Percentiles rank a stretch among this genome's conserved stretches.
These are phyloP conservation scores for Calephelis perditalis DNA, from an alignment of 2,888 invertebrate species.

Conservation along the genomic window DNA sequence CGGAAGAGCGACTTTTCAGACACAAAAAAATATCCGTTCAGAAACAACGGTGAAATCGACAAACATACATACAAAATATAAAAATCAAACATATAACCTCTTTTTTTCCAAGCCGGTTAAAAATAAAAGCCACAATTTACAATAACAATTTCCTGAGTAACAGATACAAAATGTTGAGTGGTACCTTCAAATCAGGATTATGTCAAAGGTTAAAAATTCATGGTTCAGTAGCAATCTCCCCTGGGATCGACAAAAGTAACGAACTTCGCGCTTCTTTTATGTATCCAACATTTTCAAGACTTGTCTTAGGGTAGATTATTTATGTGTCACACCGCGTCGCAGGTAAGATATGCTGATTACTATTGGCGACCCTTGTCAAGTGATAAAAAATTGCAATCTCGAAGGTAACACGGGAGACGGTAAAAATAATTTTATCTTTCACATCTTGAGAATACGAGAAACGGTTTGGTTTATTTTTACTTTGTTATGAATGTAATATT, in stretches of 20 bases:
- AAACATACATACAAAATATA: too few species aligned
- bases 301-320: conserved; percentile 66
- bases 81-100: too few species aligned
- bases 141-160: conserved; percentile 7
- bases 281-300: conserved; percentile 57
- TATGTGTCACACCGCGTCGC: conserved; percentile 54
- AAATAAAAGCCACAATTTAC: conserved; percentile 1
- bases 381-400: conserved; percentile 35
- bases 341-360: conserved; percentile 52
- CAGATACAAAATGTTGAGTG: conserved; percentile 50
- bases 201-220: conserved; percentile 69
- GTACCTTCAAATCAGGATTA: conserved; percentile 70
- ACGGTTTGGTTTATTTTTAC: neutral
- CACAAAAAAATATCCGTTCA: neutral
- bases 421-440: conserved; percentile 6
- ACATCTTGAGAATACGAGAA: neutral
- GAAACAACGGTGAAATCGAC: too few species aligned
- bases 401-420: conserved; percentile 24
- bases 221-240: conserved; percentile 55
- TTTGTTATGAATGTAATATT: neutral
- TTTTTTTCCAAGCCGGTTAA: too few species aligned
- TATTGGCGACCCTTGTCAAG: conserved; percentile 40
- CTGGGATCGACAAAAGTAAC: conserved; percentile 72
- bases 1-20: neutral
- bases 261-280: conserved; percentile 67